Evolutionary conservation across 2,113 vertebrate species (phyloP), one percentile per base, ranked within the genome.

Genomic region (Channa maculata): DNA sequence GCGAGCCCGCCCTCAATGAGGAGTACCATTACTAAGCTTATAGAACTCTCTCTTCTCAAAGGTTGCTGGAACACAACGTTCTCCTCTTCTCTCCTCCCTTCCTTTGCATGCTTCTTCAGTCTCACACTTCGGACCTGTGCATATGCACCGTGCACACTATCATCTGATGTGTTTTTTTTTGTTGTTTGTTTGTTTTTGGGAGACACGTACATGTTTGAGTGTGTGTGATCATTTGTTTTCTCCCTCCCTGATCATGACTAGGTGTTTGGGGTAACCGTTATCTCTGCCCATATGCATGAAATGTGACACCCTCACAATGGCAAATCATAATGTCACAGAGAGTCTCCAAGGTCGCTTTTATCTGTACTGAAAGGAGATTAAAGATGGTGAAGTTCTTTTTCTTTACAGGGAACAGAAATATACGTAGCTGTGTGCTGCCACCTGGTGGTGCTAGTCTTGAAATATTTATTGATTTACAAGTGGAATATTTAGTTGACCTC

Each of bases 1-100:
- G 96, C 71, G 96, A 97, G 90, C 93, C 96, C 85, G 87, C 95
- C 93, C 95, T 96, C 92, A 96, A 96, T 90, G 97, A 99, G 89
- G 97, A 98, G 94, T 95, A 96, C 95, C 97, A 96, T 96, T 98
- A 96, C 96, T 99, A 97, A 95, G 91, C 90, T 93, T 89, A 75
- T 92, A 92, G 91, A 85, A 79, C 95, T 92, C 93, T 92, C 95
- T 96, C 91, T 86, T 86, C 88, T 95, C 90, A 89, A 96, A 99
- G 97, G 97, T 99, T 92, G 94, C 96, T 93, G 91, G 90, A 93
- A 91, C 83, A 81, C 86, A 84, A 79, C 75, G 36, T 85, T 24
- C 24, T 24, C 24, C 71, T 80, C 79, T 11, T 67, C 52, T 64
- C 55, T 62, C 49, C 73, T 34, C 62, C 54, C 34, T 37, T 66